A percentile compares a stretch with the other conserved stretches of the same genome.
phyloP scores from a whole-genome alignment of 2,113 vertebrate species.

The Hemiscyllium ocellatum region DNA sequence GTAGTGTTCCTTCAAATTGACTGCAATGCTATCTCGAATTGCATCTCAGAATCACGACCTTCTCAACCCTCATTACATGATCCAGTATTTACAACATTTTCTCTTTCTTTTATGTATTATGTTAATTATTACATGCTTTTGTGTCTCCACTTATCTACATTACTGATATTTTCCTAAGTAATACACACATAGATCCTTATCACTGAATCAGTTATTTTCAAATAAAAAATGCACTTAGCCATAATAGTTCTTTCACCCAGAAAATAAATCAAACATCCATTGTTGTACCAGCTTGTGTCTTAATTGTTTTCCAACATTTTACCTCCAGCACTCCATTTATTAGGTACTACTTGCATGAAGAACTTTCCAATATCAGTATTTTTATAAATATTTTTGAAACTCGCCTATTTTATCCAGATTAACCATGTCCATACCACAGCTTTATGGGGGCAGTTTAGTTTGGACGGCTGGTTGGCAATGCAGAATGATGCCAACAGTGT shows the following conservation, averaged over 20 bases:
- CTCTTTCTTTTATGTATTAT: not conserved
- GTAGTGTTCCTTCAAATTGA: not conserved
- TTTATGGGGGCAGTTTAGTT: too few relatives aligned
- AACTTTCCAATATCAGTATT: not conserved
- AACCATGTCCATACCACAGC: not conserved
- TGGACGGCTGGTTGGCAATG: too few relatives aligned
- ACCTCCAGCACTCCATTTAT: not conserved
- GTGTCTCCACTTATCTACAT: not conserved
- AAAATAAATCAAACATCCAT: too few relatives aligned
- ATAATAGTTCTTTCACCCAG: too few relatives aligned
- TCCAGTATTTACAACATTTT: not conserved
- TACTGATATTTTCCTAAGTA: not conserved
- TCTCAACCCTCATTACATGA: not conserved
- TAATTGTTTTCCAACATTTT: not conserved
- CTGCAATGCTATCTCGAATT: not conserved
- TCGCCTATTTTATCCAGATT: not conserved
- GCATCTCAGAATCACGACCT: not conserved
- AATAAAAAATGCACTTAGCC: not conserved
- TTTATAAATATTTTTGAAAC: not conserved
- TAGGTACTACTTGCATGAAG: not conserved
- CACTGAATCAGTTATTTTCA: not conserved
- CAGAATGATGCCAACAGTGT: too few relatives aligned
- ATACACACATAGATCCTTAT: not conserved
- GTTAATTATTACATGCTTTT: not conserved
- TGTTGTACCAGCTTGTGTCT: not conserved